Evolutionary conservation across 92 coral and sea anemone species (phyloP).

Genomic region (Palythoa heliodiscus): DNA sequence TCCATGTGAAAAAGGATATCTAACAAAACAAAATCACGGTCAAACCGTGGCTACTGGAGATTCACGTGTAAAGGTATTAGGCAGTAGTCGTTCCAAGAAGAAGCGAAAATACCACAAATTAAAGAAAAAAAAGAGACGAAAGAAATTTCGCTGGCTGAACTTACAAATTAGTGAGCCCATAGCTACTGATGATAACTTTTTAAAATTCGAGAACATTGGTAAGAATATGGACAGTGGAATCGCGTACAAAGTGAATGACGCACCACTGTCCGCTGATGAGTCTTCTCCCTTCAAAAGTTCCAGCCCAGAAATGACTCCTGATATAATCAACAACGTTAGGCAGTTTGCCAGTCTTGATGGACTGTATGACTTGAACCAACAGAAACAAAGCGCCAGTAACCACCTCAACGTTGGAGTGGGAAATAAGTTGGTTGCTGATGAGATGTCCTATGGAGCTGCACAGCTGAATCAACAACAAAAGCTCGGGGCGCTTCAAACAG

Average conservation of each 20-base stretch:
- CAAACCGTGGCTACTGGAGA: conserved; percentile 10
- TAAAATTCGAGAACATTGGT: neutral
- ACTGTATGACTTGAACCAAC: neutral
- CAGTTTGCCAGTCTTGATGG: neutral
- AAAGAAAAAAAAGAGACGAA: neutral
- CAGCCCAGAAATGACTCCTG: neutral
- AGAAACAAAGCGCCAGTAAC: neutral
- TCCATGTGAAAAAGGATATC: neutral
- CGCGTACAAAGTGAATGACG: neutral
- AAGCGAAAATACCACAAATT: neutral
- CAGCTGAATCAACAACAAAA: conserved; percentile 26
- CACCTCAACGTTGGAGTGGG: neutral
- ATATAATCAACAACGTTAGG: neutral
- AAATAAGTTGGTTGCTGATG: conserved; percentile 18
- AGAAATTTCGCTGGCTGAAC: neutral
- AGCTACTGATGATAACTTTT: neutral
- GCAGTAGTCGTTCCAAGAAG: neutral
- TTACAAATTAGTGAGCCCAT: neutral
- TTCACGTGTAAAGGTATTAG: neutral
- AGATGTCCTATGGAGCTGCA: conserved; percentile 4
- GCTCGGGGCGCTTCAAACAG: conserved; percentile 19
- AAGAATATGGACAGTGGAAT: no score
- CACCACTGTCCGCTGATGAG: neutral
- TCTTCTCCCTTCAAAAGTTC: neutral
- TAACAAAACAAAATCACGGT: neutral